These are phyloP conservation scores for Paelopatides confundens DNA, from an alignment of 53 echinoderm and acorn worm genomes.

Conservation along the genomic window DNA sequence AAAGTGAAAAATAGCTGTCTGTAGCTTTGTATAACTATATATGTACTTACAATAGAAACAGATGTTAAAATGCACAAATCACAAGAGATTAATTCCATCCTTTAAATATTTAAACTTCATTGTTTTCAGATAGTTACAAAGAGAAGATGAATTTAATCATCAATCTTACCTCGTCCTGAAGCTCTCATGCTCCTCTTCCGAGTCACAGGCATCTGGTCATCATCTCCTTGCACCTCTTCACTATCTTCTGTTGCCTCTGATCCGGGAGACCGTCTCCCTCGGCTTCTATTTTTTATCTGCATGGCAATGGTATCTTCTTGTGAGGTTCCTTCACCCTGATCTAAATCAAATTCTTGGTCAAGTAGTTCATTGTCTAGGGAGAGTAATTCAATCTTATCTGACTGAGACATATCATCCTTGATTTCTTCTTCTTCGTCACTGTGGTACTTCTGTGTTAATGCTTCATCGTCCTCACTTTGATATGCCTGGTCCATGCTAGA, in stretches of 20 bases:
- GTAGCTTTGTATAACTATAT: too few relatives aligned
- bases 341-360: slow-evolving; percentile 51
- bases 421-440: not conserved
- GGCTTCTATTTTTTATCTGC: slow-evolving; percentile 40
- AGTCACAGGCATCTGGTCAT: slow-evolving; percentile 40
- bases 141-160: not conserved
- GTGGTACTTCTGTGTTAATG: not conserved
- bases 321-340: slow-evolving; percentile 39
- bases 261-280: slow-evolving; percentile 49
- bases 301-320: slow-evolving; percentile 47
- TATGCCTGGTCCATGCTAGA: not conserved
- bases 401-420: not conserved
- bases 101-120: too few relatives aligned
- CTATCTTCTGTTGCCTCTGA: slow-evolving; percentile 38
- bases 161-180: slow-evolving; percentile 68
- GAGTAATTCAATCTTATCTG: slow-evolving; percentile 1
- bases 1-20: too few relatives aligned
- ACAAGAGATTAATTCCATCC: too few relatives aligned
- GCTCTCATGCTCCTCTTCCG: slow-evolving; percentile 63
- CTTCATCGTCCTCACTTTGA: not conserved
- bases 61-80: too few relatives aligned
- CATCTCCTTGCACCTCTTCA: not conserved
- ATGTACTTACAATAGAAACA: too few relatives aligned
- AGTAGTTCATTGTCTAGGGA: not conserved
- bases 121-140: not conserved